These are phyloP conservation scores for Garra rufa DNA, from an alignment of 2,113 vertebrate genomes.

Conservation along the genomic window DNA sequence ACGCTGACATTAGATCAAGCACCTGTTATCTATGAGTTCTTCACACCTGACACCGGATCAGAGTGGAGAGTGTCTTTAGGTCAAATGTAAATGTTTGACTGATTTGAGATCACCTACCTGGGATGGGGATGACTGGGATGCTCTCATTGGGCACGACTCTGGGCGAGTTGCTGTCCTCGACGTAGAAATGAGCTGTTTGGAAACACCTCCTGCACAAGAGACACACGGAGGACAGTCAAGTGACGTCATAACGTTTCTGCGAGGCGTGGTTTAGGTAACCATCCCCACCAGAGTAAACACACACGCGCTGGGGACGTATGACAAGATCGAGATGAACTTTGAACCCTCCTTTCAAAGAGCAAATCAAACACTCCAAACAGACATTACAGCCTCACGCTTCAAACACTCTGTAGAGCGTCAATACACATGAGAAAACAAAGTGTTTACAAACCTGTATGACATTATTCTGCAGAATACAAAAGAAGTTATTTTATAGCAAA, in stretches of 20 bases:
- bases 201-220: slow-evolving; percentile 89
- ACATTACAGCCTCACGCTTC: slow-evolving; percentile 43
- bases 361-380: slow-evolving; percentile 35
- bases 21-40: not conserved
- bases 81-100: not conserved
- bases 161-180: slow-evolving; percentile 90
- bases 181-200: slow-evolving; percentile 94
- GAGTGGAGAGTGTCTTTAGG: not conserved
- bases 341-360: slow-evolving; percentile 45
- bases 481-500: not conserved
- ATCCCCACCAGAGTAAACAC: slow-evolving; percentile 58
- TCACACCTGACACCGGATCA: not conserved
- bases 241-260: not conserved
- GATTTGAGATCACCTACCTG: slow-evolving; percentile 79
- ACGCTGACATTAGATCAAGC: not conserved
- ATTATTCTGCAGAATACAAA: not conserved
- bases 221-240: slow-evolving; percentile 30
- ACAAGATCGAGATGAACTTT: slow-evolving; percentile 58
- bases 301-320: slow-evolving; percentile 22
- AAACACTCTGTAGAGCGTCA: slow-evolving; percentile 18
- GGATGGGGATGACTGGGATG: slow-evolving; percentile 88
- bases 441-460: not conserved
- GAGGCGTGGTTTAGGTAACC: slow-evolving; percentile 24
- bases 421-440: not conserved
- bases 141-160: slow-evolving; percentile 90